These are phyloP conservation scores for Aplysia californica DNA, from an alignment of 1,140 invertebrate species.

Conservation along the genomic window DNA sequence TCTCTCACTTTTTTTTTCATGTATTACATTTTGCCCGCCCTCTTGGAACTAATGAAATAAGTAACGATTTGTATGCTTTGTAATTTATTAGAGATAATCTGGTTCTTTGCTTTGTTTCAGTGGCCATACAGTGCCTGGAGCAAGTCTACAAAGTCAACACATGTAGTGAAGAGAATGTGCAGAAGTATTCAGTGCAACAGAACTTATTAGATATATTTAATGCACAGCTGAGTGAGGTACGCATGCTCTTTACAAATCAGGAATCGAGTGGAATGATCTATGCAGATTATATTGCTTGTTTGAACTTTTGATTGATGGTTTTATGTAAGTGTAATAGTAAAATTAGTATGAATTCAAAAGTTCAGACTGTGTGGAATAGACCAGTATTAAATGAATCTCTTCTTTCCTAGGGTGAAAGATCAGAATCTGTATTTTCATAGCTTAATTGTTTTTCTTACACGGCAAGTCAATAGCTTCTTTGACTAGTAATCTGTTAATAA, in stretches of 20 bases:
- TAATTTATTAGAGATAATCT: neutral
- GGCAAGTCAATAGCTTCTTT: too few relatives aligned
- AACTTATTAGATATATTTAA: conserved; percentile 62
- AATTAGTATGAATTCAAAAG: neutral
- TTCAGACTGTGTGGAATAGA: neutral
- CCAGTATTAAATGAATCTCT: too few relatives aligned
- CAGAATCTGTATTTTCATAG: too few relatives aligned
- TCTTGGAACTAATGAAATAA: neutral
- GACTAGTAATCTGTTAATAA: too few relatives aligned
- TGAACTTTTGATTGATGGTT: too few relatives aligned
- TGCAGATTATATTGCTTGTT: too few relatives aligned
- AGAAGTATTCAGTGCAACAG: conserved; percentile 49
- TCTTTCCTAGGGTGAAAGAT: too few relatives aligned
- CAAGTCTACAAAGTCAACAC: conserved; percentile 77
- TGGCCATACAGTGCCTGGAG: conserved; percentile 87
- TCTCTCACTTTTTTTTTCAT: neutral
- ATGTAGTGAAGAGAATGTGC: conserved; percentile 54
- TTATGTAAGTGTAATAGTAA: neutral
- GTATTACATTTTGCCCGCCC: neutral
- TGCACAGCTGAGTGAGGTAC: conserved; percentile 53
- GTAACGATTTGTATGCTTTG: neutral
- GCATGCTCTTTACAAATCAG: neutral
- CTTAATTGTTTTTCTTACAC: too few relatives aligned
- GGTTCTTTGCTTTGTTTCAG: conserved; percentile 56
- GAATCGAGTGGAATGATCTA: neutral